Conservation (phyloP, 2,888 invertebrate species). For the Ophion ellenae region DNA sequence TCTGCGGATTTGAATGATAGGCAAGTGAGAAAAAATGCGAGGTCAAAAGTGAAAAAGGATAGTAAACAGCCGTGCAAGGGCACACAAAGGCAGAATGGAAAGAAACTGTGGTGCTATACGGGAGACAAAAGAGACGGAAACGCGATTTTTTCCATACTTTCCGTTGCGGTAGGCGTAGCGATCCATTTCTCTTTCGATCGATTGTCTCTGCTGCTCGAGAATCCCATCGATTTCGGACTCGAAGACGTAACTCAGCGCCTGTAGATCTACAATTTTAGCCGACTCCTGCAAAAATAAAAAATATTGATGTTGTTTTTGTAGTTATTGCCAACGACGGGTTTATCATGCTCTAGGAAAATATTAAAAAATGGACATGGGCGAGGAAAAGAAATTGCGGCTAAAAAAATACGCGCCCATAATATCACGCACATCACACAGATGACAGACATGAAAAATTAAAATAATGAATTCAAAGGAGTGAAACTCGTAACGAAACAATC, state of each 20-base stretch:
- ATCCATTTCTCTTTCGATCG: slow-evolving; percentile 86
- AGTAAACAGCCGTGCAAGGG: not conserved
- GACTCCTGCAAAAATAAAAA: slow-evolving; percentile 68
- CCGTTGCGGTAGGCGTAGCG: slow-evolving; percentile 87
- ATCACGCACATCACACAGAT: not conserved
- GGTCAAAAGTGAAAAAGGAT: not conserved
- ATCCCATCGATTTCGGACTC: slow-evolving; percentile 85
- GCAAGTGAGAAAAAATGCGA: too few species aligned
- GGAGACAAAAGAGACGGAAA: slow-evolving; percentile 30
- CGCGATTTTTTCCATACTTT: slow-evolving; percentile 85
- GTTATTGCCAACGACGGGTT: not conserved
- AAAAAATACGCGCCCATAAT: too few species aligned
- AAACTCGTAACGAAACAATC: not conserved
- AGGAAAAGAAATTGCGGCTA: too few species aligned
- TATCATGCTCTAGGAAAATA: not conserved
- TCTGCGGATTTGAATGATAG: too few species aligned
- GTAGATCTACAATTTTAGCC: slow-evolving; percentile 7
- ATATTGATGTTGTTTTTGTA: not conserved
- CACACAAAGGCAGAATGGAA: not conserved
- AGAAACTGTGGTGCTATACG: not conserved
- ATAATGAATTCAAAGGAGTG: not conserved
- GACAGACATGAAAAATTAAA: not conserved
- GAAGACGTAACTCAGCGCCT: slow-evolving; percentile 70
- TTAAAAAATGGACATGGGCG: not conserved
- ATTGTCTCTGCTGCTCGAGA: slow-evolving; percentile 85